Conservation (phyloP, 2,113 vertebrate species). For the Elephantulus edwardii region DNA sequence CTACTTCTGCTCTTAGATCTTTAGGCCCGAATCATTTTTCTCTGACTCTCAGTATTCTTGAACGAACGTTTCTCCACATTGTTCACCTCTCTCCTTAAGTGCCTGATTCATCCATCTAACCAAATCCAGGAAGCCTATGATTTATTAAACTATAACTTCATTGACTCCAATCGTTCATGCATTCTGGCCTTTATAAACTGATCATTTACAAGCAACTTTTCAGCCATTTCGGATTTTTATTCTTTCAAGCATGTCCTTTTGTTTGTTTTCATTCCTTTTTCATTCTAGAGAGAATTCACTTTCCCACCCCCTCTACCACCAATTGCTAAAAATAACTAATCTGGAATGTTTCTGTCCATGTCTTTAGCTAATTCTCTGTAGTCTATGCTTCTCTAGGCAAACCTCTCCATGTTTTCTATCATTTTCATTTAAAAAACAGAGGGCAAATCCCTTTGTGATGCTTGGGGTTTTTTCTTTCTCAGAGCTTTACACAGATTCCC, state of each 20-base stretch:
- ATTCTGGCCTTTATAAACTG: not conserved
- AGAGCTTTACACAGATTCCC: not conserved
- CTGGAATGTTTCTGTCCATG: not conserved
- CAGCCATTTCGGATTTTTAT: not conserved
- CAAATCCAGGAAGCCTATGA: slow-evolving; percentile 14
- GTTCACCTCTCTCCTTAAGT: not conserved
- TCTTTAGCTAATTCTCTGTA: not conserved
- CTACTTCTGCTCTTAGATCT: not conserved
- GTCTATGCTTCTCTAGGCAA: not conserved
- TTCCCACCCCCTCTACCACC: not conserved
- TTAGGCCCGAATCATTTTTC: slow-evolving; percentile 38
- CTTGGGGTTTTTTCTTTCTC: not conserved
- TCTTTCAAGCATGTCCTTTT: not conserved
- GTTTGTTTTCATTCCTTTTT: not conserved
- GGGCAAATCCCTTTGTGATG: not conserved
- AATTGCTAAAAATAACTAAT: not conserved
- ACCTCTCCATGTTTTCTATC: not conserved
- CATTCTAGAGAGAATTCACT: slow-evolving; percentile 17
- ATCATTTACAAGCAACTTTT: slow-evolving; percentile 10
- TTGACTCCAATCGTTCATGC: not conserved
- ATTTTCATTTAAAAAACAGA: not conserved
- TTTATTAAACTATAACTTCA: not conserved
- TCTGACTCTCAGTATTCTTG: slow-evolving; percentile 6
- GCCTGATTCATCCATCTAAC: not conserved
- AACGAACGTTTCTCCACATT: slow-evolving; percentile 28